Evolutionary conservation across 2,113 vertebrate species (phyloP).

Genomic region (Prunella himalayana): DNA sequence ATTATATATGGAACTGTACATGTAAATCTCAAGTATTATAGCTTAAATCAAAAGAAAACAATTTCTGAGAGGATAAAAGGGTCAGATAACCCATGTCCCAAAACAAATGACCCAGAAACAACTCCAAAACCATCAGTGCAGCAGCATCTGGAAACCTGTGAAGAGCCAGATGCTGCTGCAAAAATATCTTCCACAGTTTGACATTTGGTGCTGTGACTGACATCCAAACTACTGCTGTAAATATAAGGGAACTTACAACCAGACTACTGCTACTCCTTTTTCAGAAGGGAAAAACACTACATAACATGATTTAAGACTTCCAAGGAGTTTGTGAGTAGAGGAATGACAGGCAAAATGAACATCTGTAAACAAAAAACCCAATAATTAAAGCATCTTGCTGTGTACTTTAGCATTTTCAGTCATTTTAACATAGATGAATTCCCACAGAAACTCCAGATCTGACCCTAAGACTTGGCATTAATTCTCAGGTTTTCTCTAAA

Average conservation of each 20-base stretch:
- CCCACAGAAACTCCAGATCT: background rate
- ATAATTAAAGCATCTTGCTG: background rate
- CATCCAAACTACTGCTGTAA: slow-evolving; percentile 21
- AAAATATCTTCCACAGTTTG: background rate
- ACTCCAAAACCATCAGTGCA: slow-evolving; percentile 5
- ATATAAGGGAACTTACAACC: background rate
- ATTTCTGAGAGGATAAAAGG: slow-evolving; percentile 14
- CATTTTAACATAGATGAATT: background rate
- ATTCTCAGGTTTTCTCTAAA: background rate
- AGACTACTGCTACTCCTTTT: background rate
- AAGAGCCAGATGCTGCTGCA: slow-evolving; percentile 11
- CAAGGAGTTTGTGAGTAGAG: background rate
- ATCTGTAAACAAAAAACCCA: background rate
- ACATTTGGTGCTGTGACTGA: background rate
- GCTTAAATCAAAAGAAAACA: slow-evolving; percentile 11
- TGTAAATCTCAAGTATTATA: background rate
- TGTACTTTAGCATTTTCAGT: background rate
- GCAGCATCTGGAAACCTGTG: slow-evolving; percentile 14
- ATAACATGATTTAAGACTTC: background rate
- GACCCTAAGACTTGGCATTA: background rate
- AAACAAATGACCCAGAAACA: slow-evolving; percentile 43
- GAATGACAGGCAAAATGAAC: background rate
- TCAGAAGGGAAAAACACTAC: background rate
- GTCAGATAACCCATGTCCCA: background rate
- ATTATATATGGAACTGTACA: background rate